Conservation (phyloP, 35 echinoderm and acorn worm species). For the Nesometra sesokonis region DNA sequence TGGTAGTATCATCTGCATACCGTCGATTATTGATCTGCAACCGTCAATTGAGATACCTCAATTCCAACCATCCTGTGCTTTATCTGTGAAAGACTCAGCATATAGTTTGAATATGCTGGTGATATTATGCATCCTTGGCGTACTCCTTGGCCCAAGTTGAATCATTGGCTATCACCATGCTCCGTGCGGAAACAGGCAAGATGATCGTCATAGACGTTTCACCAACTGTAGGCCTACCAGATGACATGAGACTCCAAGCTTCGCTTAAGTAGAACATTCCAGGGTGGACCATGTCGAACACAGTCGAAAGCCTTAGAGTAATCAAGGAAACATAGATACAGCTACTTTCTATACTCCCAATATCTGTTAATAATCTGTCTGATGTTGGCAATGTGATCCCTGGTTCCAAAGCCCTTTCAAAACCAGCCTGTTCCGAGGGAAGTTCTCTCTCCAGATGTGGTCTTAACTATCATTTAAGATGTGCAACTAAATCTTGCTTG, state of each 20-base stretch:
- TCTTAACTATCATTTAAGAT: background rate
- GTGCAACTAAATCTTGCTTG: background rate
- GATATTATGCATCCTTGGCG: conserved; percentile 1
- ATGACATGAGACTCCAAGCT: conserved; percentile 26
- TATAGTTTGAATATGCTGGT: background rate
- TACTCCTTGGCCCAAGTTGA: too few relatives aligned
- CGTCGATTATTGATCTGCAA: too few relatives aligned
- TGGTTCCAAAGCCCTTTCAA: too few relatives aligned
- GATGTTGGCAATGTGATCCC: background rate
- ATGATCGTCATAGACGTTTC: conserved; percentile 25
- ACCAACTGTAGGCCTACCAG: background rate
- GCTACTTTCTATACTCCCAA: background rate
- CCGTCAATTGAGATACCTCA: too few relatives aligned
- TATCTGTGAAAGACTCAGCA: background rate
- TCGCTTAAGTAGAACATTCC: conserved; percentile 12
- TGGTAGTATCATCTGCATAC: too few relatives aligned
- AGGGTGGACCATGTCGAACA: background rate
- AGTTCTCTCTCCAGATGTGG: background rate
- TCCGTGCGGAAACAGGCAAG: conserved; percentile 29
- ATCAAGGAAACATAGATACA: background rate
- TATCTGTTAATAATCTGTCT: background rate
- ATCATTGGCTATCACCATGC: conserved; percentile 25
- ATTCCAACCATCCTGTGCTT: too few relatives aligned
- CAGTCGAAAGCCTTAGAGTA: conserved; percentile 3
- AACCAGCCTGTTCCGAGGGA: too few relatives aligned